Evolutionary conservation across 64 coral and sea anemone species (phyloP), one percentile per base, ranked within the genome.

Genomic region (Exaiptasia diaphana): DNA sequence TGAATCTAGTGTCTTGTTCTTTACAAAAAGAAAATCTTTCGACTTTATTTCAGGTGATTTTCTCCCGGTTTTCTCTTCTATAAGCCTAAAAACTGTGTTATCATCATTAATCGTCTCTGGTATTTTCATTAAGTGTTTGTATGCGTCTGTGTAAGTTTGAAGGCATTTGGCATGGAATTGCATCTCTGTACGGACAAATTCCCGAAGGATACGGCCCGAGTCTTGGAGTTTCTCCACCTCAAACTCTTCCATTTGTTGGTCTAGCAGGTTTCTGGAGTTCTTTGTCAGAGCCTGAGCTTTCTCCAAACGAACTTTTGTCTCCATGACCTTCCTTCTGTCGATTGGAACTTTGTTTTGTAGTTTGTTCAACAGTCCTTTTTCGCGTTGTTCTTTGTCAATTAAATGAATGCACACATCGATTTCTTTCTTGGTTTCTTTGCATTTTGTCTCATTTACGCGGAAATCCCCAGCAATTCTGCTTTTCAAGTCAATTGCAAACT

Each of bases 41-140:
- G n/a, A n/a, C n/a, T n/a, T n/a, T n/a, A n/a, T n/a, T n/a, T n/a
- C n/a, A n/a, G n/a, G n/a, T n/a, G n/a, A n/a, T n/a, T n/a, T n/a
- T n/a, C n/a, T n/a, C n/a, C n/a, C n/a, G n/a, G n/a, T 62, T 33
- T 65, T 65, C 61, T 38, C 4, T 3, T 38, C 61, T 0, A 35
- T 35, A 20, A 17, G 17, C 18, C 18, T 1, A 20, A 20, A 59
- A 59, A 10, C 22, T 26, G 21, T 3, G 57, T 22, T 61, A 30
- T 27, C 57, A 61, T 12, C 3, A 20, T 61, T 12, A 65, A n/a
- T n/a, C n/a, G 58, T 14, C 2, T 49, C 40, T 3, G 31, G 38
- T 4, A 73, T 49, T 13, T 46, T 44, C 69, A 73, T 73, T 40
- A 73, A 73, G 40, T 73, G 40, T n/a, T 65, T 28, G 30, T 65